phyloP scores from a whole-genome alignment of 2,888 invertebrate species.

The Heliconius hortense region DNA sequence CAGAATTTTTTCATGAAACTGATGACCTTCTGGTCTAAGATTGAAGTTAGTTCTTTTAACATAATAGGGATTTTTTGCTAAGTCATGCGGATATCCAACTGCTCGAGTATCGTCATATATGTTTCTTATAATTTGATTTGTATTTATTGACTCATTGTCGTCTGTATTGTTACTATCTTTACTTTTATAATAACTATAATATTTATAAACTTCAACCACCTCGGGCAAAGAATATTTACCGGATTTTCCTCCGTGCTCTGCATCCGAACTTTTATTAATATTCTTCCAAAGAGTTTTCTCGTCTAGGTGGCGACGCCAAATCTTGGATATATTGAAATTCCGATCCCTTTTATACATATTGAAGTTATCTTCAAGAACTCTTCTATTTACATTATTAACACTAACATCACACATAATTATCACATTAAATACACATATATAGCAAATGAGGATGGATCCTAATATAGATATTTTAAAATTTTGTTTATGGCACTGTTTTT shows the following conservation, averaged over 20 bases:
- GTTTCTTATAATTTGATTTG: constrained; percentile 47
- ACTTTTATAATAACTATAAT: constrained; percentile 59
- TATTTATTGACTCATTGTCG: constrained; percentile 48
- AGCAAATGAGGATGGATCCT: constrained; percentile 66
- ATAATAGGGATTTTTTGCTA: constrained; percentile 62
- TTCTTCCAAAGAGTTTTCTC: constrained; percentile 52
- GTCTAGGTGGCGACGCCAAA: constrained; percentile 55
- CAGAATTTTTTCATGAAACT: constrained; percentile 73
- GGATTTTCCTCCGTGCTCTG: constrained; percentile 56
- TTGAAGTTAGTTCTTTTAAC: constrained; percentile 72
- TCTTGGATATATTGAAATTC: constrained; percentile 51
- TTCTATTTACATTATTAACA: constrained; percentile 66
- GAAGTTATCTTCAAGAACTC: constrained; percentile 50
- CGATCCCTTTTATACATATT: constrained; percentile 48
- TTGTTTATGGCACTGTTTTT: constrained; percentile 44
- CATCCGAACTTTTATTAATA: constrained; percentile 52
- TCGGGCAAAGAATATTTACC: constrained; percentile 56
- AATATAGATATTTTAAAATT: constrained; percentile 52
- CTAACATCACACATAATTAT: constrained; percentile 78
- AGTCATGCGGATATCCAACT: constrained; percentile 68
- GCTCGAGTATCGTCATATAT: constrained; percentile 59
- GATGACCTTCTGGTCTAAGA: constrained; percentile 63
- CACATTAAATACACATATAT: constrained; percentile 74
- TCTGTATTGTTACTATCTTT: constrained; percentile 57
- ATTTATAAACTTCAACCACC: constrained; percentile 59